Conservation (phyloP, 2,888 invertebrate species). For the Chironomus riparius region DNA sequence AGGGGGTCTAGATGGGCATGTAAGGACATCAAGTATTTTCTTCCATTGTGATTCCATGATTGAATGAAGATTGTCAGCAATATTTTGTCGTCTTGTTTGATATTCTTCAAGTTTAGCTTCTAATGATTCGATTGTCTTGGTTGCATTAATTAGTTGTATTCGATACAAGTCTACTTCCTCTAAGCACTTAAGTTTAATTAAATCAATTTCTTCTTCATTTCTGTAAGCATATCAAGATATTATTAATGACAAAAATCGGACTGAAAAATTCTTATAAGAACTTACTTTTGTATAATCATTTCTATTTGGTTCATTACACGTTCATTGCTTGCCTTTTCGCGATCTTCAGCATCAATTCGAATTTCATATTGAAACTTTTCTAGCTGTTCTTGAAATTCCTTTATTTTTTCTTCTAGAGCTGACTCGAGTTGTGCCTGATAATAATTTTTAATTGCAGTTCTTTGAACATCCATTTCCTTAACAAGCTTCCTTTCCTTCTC, state of each 20-base stretch:
- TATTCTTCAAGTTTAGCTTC: slow-evolving; percentile 47
- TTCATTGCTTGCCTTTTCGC: slow-evolving; percentile 58
- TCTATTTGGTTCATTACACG: slow-evolving; percentile 63
- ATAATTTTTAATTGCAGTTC: slow-evolving; percentile 58
- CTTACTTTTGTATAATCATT: slow-evolving; percentile 53
- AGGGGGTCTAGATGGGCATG: slow-evolving; percentile 35
- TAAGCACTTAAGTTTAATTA: slow-evolving; percentile 67
- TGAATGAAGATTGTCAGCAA: slow-evolving; percentile 64
- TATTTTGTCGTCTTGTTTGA: slow-evolving; percentile 48
- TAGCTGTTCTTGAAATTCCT: slow-evolving; percentile 66
- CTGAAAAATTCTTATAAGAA: too few relatives aligned
- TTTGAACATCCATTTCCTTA: slow-evolving; percentile 51
- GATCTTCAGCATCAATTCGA: slow-evolving; percentile 52
- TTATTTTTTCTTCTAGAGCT: slow-evolving; percentile 64
- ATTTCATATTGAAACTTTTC: slow-evolving; percentile 59
- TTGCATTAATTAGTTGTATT: slow-evolving; percentile 59
- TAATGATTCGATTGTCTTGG: slow-evolving; percentile 55
- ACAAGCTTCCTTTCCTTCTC: slow-evolving; percentile 42
- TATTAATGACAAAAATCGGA: too few relatives aligned
- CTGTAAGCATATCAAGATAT: too few relatives aligned
- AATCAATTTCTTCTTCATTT: slow-evolving; percentile 63
- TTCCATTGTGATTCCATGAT: slow-evolving; percentile 77
- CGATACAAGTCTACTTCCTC: slow-evolving; percentile 68
- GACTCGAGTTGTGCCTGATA: slow-evolving; percentile 75
- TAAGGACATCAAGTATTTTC: slow-evolving; percentile 62